Conservation (phyloP, 2,888 invertebrate species). For the Synergus japonicus region DNA sequence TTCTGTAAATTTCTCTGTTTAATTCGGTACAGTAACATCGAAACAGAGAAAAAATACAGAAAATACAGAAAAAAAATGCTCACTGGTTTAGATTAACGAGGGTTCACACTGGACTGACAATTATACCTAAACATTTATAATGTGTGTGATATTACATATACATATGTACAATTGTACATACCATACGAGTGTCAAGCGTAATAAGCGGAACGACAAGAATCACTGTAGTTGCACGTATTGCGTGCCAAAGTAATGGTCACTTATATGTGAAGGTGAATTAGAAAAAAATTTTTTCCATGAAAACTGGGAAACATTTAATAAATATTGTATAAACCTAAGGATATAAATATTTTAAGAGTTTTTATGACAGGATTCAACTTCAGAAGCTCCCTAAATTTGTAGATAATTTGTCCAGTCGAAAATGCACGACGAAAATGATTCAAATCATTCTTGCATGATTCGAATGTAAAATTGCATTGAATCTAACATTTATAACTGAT, state of each 20-base stretch:
- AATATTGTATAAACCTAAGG: too few species aligned
- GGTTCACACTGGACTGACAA: not conserved
- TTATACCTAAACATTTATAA: slow-evolving; percentile 1
- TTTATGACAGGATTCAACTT: too few species aligned
- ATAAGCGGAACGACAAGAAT: not conserved
- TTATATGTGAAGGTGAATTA: not conserved
- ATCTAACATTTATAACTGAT: not conserved
- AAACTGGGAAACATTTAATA: too few species aligned
- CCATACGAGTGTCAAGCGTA: not conserved
- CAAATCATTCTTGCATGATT: not conserved
- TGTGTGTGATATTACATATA: not conserved
- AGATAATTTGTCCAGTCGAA: not conserved
- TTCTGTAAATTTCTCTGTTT: not conserved
- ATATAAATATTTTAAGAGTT: too few species aligned
- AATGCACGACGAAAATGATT: not conserved
- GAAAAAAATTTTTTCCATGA: not conserved
- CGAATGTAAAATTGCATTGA: not conserved
- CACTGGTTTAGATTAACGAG: not conserved
- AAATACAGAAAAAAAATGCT: not conserved
- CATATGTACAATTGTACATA: too few species aligned
- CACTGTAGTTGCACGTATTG: not conserved
- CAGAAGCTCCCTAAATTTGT: too few species aligned
- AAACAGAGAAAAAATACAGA: not conserved
- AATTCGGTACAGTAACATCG: not conserved
- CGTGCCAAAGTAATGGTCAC: not conserved